Evolutionary conservation across 2,797 vertebrate species (phyloP).

Genomic region (Melanotaenia boesemani): DNA sequence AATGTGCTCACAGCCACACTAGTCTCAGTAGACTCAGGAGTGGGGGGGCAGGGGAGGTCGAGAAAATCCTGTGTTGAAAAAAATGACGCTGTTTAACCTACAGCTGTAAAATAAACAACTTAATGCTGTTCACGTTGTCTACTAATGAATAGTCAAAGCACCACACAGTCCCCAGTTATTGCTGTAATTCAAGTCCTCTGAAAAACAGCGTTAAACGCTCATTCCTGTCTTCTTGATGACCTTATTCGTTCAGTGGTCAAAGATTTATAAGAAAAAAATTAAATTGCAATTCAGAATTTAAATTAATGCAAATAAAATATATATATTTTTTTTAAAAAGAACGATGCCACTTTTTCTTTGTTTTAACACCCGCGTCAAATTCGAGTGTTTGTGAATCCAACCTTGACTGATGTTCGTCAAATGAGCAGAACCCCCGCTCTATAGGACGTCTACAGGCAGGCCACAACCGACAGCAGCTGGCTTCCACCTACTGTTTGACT

Average conservation of each 20-base stretch:
- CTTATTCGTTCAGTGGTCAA: slow-evolving; percentile 65
- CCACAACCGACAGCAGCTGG: slow-evolving; percentile 57
- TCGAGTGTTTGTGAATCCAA: neutral
- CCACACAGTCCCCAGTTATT: slow-evolving; percentile 20
- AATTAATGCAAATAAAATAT: slow-evolving; percentile 30
- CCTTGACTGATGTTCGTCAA: slow-evolving; percentile 32
- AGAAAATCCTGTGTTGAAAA: slow-evolving; percentile 69
- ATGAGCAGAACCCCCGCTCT: neutral
- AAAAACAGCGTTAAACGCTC: slow-evolving; percentile 17
- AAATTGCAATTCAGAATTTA: slow-evolving; percentile 8
- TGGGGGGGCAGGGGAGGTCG: slow-evolving; percentile 44
- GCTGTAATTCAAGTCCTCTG: neutral
- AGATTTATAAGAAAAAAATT: neutral
- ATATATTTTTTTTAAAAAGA: no score
- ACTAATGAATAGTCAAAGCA: slow-evolving; percentile 24
- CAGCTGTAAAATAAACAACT: slow-evolving; percentile 15
- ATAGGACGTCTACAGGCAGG: slow-evolving; percentile 44
- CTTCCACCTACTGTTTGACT: slow-evolving; percentile 57
- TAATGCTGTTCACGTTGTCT: slow-evolving; percentile 25
- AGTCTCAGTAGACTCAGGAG: slow-evolving; percentile 62
- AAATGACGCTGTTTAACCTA: slow-evolving; percentile 75
- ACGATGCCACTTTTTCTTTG: neutral
- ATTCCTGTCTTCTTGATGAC: slow-evolving; percentile 57
- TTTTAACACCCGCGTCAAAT: neutral
- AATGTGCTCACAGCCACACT: slow-evolving; percentile 68